Base-by-base conservation (phyloP, 1,140 invertebrate genomes). In the Drosophila sproati region DNA sequence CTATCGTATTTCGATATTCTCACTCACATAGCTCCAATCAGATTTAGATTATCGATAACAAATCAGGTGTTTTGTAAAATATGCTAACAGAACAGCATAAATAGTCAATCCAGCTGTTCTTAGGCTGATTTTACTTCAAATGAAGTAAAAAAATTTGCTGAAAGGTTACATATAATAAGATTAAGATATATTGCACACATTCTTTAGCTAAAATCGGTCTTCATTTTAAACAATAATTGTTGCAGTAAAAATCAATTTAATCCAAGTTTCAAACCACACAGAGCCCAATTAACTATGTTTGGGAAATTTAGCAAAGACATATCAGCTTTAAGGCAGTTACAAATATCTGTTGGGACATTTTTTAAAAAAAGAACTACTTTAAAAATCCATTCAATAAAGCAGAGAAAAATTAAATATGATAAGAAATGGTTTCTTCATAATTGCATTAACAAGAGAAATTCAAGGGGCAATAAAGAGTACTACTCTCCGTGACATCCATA, bases 241-340 rank as follows among this genome's bases (percentile, higher is more conserved):
- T 7, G 7, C 47, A 45, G 10, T 28, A 31, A 57, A 6, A 3
- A n/a, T 2, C 35, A 5, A 6, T 5, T 39, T 3, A 7, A 67
- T 12, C 64, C 32, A 50, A 69, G 71, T 41, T 73, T 47, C 39
- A 52, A 43, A 73, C 71, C 70, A 50, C 28, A 3, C 7, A 51
- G 54, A 12, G 54, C 35, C 35, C 45, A 37, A n/a, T 4, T 7
- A 10, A 70, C 37, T 60, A 12, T 10, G n/a, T 7, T 43, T 41
- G 51, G 72, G 66, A 74, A 74, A 57, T 62, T 70, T 62, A 74
- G 57, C 35, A 31, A 61, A 37, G 57, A 56, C 72, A 61, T 45
- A 7, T 31, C n/a, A 35, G 6, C 20, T 20, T 7, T 69, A 74
- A 32, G 51, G 1, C 64, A 56, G 64, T 56, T 69, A 73, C 7